phyloP scores from a whole-genome alignment of 2,113 vertebrate species.

The Nyctibius bracteatus region DNA sequence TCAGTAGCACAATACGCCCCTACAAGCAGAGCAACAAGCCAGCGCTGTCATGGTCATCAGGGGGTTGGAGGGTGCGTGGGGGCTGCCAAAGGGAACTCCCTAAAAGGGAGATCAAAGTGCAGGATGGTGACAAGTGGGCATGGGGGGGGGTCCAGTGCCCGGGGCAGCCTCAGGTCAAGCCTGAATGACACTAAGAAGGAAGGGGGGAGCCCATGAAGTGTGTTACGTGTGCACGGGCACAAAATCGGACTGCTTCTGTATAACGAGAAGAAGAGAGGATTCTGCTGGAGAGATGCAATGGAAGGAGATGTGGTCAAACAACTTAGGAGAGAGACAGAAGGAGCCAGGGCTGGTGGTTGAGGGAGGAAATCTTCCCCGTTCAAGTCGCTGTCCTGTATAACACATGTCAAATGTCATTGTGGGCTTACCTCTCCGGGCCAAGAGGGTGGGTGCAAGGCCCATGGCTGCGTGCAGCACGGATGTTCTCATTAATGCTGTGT shows the following conservation, averaged over 20 bases:
- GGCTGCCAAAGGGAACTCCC: not conserved
- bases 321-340: not conserved
- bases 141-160: not conserved
- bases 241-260: not conserved
- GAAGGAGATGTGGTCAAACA: not conserved
- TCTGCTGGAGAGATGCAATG: not conserved
- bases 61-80: not conserved
- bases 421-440: not conserved
- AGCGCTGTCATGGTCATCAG: not conserved
- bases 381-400: not conserved
- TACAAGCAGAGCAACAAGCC: not conserved
- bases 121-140: not conserved
- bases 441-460: not conserved
- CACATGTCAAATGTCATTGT: not conserved
- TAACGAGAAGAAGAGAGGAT: not conserved
- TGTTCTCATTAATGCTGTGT: rapidly evolving
- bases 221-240: rapidly evolving
- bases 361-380: not conserved
- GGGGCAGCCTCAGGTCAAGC: not conserved
- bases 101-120: not conserved
- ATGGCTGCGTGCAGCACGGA: not conserved
- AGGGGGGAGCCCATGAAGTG: not conserved
- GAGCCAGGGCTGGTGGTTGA: not conserved
- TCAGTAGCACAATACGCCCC: not conserved
- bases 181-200: not conserved